Percentiles rank a stretch among this genome's conserved stretches.
Conservation (phyloP, 2,113 vertebrate species). For the Vulpes vulpes region DNA sequence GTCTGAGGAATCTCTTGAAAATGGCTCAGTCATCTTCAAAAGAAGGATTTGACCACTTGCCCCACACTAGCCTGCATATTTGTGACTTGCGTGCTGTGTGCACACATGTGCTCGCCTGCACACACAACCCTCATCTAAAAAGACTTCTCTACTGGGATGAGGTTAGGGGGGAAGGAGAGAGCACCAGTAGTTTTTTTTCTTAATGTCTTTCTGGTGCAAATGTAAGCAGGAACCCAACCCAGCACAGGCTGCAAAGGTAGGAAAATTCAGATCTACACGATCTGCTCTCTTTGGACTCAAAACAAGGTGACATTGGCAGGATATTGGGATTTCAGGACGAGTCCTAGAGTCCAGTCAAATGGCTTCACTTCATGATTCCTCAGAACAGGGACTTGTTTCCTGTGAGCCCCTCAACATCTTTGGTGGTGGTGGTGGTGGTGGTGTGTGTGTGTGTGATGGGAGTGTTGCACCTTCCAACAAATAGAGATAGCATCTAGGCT, state of each 20-base stretch:
- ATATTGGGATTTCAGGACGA: background rate
- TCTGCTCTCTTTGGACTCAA: background rate
- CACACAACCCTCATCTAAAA: background rate
- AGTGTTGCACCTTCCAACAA: background rate
- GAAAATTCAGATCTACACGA: background rate
- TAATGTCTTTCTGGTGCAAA: background rate
- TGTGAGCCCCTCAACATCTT: background rate
- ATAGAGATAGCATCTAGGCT: background rate
- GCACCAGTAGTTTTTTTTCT: background rate
- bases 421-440: background rate
- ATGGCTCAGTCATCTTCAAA: background rate
- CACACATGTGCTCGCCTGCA: background rate
- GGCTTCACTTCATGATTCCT: background rate
- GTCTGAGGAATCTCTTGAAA: background rate
- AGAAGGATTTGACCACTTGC: background rate
- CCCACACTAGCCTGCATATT: background rate
- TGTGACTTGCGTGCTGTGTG: background rate
- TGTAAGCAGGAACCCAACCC: background rate
- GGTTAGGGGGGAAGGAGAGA: background rate
- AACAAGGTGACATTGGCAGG: background rate
- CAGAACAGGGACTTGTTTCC: background rate
- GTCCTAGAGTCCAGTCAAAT: background rate
- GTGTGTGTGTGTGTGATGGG: too few species aligned
- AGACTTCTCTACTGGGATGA: background rate
- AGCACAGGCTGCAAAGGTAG: background rate